Conservation (phyloP, 2,888 invertebrate genomes). For the Tipula unca region DNA sequence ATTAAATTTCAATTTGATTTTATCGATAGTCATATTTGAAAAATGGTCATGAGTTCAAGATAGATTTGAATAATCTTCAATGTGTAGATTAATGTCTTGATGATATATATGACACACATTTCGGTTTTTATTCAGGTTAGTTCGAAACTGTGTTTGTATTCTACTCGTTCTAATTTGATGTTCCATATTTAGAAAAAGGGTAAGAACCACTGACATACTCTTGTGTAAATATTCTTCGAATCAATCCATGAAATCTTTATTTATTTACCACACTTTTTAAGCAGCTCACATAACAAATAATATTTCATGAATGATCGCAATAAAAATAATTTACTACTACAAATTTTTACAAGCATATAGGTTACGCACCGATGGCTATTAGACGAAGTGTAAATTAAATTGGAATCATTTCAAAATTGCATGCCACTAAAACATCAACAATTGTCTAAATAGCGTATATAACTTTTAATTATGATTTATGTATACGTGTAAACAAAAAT, state of each 20-base stretch:
- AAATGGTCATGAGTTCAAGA: no score
- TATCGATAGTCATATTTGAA: no score
- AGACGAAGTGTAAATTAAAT: not conserved
- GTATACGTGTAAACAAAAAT: not conserved
- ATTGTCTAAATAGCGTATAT: not conserved
- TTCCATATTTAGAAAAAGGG: no score
- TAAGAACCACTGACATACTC: no score
- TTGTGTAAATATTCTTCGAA: not conserved
- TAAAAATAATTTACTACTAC: not conserved
- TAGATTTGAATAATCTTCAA: no score
- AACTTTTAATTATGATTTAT: not conserved
- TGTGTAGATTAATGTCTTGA: no score
- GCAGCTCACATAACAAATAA: not conserved
- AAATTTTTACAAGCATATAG: not conserved
- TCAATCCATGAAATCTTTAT: not conserved
- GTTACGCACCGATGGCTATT: not conserved
- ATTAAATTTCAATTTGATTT: no score
- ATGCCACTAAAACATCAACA: not conserved
- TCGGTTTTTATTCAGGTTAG: no score
- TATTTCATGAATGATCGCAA: not conserved
- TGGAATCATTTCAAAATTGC: not conserved
- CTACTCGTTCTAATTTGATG: not conserved
- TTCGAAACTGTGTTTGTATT: no score
- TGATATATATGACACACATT: no score
- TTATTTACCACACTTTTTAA: not conserved